Percentiles rank a stretch among this genome's conserved stretches.
phyloP scores from a whole-genome alignment of 2,113 vertebrate species.

The Grammatotria lemairii region DNA sequence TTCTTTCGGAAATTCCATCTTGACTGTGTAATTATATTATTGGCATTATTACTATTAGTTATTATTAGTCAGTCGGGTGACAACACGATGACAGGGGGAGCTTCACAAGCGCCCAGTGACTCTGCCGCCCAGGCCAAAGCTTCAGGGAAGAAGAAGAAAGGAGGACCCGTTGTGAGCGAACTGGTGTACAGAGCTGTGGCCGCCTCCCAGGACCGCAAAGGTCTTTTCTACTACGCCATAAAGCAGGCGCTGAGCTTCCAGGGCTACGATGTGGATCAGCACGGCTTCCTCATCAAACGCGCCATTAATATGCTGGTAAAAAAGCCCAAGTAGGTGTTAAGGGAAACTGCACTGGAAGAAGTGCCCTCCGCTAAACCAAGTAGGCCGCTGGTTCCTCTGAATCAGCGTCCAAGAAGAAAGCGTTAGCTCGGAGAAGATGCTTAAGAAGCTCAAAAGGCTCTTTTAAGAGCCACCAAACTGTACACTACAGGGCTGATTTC shows the following conservation, averaged over 20 bases:
- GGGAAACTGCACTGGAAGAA: not conserved
- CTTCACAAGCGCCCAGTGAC: not conserved
- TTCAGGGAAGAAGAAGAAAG: not conserved
- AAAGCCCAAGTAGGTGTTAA: not conserved
- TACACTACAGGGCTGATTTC: not conserved
- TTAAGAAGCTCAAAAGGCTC: not conserved
- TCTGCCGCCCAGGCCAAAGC: not conserved
- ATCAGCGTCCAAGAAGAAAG: not conserved
- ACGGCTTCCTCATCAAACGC: not conserved
- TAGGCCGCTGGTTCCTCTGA: not conserved
- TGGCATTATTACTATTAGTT: not conserved
- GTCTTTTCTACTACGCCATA: not conserved
- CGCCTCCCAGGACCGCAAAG: not conserved
- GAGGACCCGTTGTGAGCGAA: not conserved
- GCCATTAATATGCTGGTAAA: not conserved
- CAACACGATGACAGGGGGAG: not conserved
- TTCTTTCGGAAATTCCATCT: fast-evolving
- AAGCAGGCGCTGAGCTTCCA: not conserved
- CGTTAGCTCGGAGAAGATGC: not conserved
- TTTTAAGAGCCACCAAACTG: not conserved
- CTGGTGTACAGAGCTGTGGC: not conserved
- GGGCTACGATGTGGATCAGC: not conserved
- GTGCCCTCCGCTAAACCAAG: not conserved
- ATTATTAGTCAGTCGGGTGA: not conserved
- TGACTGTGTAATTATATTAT: not conserved